Percentiles rank a stretch among this genome's conserved stretches.
Evolutionary conservation across 2,888 invertebrate genomes (phyloP).

Genomic region (Conistra vaccinii): DNA sequence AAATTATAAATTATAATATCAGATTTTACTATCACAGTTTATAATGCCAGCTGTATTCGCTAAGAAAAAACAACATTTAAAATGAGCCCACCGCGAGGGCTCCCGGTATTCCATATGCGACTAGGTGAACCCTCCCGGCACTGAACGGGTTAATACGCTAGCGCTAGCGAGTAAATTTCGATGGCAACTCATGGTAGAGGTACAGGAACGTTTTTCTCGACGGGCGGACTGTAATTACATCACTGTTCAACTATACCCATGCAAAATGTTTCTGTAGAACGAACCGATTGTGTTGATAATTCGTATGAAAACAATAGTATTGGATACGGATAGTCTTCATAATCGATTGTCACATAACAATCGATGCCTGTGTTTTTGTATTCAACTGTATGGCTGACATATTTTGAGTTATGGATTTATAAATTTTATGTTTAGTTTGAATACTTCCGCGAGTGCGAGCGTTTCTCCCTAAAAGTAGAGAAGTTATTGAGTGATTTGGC

Average conservation of each 20-base stretch:
- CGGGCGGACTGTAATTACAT: too few species aligned
- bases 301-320: constrained; percentile 44
- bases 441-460: neutral
- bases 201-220: too few species aligned
- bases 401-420: constrained; percentile 4
- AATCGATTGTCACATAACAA: constrained; percentile 23
- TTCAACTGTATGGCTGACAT: neutral
- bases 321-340: constrained; percentile 7
- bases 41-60: too few species aligned
- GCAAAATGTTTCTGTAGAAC: constrained; percentile 20
- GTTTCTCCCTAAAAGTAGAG: neutral
- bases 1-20: too few species aligned
- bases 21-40: too few species aligned
- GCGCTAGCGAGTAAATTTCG: too few species aligned
- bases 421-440: neutral
- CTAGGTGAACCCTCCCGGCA: too few species aligned
- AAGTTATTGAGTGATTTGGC: neutral
- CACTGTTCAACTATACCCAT: neutral
- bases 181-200: too few species aligned
- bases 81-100: too few species aligned
- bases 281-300: constrained; percentile 30
- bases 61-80: too few species aligned
- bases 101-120: too few species aligned
- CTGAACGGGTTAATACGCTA: too few species aligned
- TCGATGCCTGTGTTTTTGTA: constrained; percentile 32